Base-by-base conservation (phyloP, 2,888 invertebrate species). In the Drosophila mimetica region DNA sequence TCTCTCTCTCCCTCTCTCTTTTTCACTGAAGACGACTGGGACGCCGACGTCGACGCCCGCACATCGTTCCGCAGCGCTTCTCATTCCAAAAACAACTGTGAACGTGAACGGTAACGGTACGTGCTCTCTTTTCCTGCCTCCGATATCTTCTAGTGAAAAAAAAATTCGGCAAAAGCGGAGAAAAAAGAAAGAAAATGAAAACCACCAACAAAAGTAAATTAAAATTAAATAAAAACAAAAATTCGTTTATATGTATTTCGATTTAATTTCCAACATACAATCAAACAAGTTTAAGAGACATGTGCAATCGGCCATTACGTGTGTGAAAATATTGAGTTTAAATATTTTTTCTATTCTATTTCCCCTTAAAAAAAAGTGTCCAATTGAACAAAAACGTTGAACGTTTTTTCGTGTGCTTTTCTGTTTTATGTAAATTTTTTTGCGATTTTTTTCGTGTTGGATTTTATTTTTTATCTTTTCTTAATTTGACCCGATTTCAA, bases 71-170 rank as follows among this genome's bases (percentile, higher is more conserved):
- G 30, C 36, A 64, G 50, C 51, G 47, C 37, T 30, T 13, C 81
- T 86, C 78, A 86, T 77, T 86, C 66, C 83, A 80, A 70, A 74
- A 80, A 79, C 83, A 76, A 81, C 88, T 86, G 86, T 86, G 86
- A 82, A 88, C 81, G 81, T 86, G 88, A 86, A 76, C 83, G 79
- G 79, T 79, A 79, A 79, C 83, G 86, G 79, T 79, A 79, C 83
- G 79, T 81, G 61, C 46, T 42, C 25, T 37, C 67, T 36, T 39
- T 36, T 18, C 46, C 64, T 3, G 37, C 47, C 11, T n/a, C 14
- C 22, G n/a, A 18, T 8, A 9, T 14, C 32, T 25, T 25, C 53
- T 47, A 18, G 50, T 42, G 25, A 71, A 57, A 54, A 57, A 54
- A 37, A 20, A 48, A 60, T 18, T 30, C 13, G 34, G 22, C 14